Base-by-base conservation (phyloP, 2,888 invertebrate species). In the Sphaerophoria taeniata region DNA sequence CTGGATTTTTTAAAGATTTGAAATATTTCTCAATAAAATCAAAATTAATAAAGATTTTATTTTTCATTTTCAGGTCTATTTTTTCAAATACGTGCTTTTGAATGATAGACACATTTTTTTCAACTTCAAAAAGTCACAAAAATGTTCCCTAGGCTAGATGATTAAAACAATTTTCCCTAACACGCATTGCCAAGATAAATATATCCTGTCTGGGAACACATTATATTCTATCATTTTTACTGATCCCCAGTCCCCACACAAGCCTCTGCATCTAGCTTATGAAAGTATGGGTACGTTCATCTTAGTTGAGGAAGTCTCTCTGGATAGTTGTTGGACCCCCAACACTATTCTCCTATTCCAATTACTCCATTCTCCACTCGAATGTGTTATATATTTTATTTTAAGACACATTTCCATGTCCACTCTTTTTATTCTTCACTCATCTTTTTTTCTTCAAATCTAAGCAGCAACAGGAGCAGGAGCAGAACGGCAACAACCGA, bases 361-460 rank as follows among this genome's bases (percentile, higher is more conserved):
- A 76, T 82, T 71, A 77, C 67, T 77, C 47, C 53, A 71, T 67
- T 43, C 60, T 39, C 58, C 51, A 45, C 53, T 53, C 79, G 45
- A 80, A 80, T 80, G 63, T 65, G 51, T 71, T 65, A 70, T 71
- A 63, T 67, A 67, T 67, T 81, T 65, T 65, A 65, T 65, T 74
- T 74, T 71, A 65, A 75, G 75, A 61, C 36, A 75, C 5, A 55
- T 58, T 51, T 72, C 39, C 58, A 51, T 70, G 69, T 63, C 55
- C 61, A 56, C 60, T 74, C 55, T 63, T 75, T 51, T 60, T 24
- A 24, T 24, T 24, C 24, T 80, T 53, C 67, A 45, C 53, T 33
- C 53, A 16, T 36, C 36, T 74, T 80, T 56, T 69, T 3, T 49
- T 69, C 5, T 33, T 61, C 33, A 43, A 63, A 55, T 63, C 61